phyloP scores from a whole-genome alignment of 2,888 invertebrate species.

The Chymomyza caudatula region DNA sequence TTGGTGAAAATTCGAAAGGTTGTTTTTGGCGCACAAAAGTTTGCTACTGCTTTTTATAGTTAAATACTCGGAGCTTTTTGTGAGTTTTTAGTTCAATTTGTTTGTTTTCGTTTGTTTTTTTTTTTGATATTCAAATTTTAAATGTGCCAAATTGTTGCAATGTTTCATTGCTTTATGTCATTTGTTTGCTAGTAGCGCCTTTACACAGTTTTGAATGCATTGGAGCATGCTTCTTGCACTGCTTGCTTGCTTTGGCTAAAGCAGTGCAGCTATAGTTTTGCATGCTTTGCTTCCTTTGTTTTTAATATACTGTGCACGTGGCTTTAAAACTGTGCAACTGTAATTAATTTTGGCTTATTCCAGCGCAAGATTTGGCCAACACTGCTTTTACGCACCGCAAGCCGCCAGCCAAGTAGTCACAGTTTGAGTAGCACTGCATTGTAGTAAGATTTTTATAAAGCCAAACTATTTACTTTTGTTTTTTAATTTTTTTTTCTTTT shows the following conservation, averaged over 20 bases:
- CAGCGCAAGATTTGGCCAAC: constrained; percentile 53
- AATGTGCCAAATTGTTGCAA: constrained; percentile 18
- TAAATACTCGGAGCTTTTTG: constrained; percentile 13
- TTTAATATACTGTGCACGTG: constrained; percentile 8
- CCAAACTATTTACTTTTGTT: not conserved
- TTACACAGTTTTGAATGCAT: constrained; percentile 28
- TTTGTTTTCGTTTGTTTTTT: constrained; percentile 15
- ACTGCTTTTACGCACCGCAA: not conserved
- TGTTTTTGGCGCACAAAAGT: constrained; percentile 5
- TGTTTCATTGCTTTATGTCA: constrained; percentile 2
- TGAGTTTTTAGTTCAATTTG: constrained; percentile 6
- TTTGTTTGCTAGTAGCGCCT: constrained; percentile 18
- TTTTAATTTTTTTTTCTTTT: not conserved
- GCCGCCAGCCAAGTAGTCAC: constrained; percentile 53
- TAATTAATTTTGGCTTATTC: constrained; percentile 36
- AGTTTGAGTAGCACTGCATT: constrained; percentile 35
- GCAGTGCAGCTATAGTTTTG: no score
- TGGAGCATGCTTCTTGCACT: no score
- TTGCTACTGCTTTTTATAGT: constrained; percentile 11
- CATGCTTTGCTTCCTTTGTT: not conserved
- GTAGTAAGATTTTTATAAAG: not conserved
- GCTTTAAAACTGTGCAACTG: constrained; percentile 6
- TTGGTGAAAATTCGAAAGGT: constrained; percentile 18
- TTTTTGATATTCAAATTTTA: not conserved
- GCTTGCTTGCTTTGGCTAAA: not conserved